Base-by-base conservation (phyloP, 2,888 invertebrate genomes). In the Celastrina argiolus region DNA sequence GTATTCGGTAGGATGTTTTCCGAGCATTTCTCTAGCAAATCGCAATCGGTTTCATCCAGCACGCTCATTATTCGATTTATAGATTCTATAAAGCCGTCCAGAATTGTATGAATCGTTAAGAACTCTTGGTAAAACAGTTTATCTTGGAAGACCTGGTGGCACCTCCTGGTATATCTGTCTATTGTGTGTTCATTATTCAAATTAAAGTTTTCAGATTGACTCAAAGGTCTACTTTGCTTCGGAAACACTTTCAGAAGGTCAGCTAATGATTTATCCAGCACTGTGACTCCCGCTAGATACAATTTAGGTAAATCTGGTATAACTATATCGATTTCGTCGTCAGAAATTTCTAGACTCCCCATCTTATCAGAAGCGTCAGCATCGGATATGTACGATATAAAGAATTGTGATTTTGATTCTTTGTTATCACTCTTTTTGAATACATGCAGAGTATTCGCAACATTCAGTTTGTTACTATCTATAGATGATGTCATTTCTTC, bases 141-240 rank as follows among this genome's bases (percentile, higher is more conserved):
- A 36, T 92, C 92, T 80, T 89, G 87, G 36, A 92, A 92, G 0
- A 92, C 90, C 79, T 91, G 88, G 59, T 91, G 91, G 39, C 92
- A 92, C 31, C 91, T 77, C 10, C 86, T 75, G 0, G 92, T 91
- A 28, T 92, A 92, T 67, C 89, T 82, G 16, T 92, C 92, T 66
- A 92, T 84, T 0, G 91, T 90, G 7, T 88, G 87, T 75, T 91
- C 88, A 0, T 82, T 74, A 14, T 83, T 87, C 31, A 91, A 72
- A 70, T 77, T 86, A 63, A 89, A 90, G 70, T 86, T 90, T 66
- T 92, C 92, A 0, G 91, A 90, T 72, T 92, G 91, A 69, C 91
- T 91, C 41, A 91, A 73, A 14, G 92, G 92, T 59, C 92, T 71
- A 56, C 80, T 88, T 67, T 92, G 91, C 71, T 91, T 91, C 0